These are phyloP conservation scores for Brachionus plicatilis DNA, from an alignment of 1,140 invertebrate species.

Conservation along the genomic window DNA sequence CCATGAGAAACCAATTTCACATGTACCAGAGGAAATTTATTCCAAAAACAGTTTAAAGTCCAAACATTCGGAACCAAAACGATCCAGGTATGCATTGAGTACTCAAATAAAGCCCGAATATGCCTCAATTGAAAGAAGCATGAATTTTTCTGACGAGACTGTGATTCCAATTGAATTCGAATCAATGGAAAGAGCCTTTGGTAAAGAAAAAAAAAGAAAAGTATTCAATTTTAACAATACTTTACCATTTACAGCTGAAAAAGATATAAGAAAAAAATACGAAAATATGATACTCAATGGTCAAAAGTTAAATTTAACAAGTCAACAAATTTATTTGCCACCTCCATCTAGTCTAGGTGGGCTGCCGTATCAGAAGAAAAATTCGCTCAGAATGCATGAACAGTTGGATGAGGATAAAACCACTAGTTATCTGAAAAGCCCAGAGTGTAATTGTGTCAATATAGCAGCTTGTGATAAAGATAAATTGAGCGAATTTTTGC, in stretches of 20 bases:
- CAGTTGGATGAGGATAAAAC: neutral
- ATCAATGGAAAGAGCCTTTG: neutral
- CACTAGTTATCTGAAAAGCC: neutral
- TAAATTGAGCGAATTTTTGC: constrained; percentile 29
- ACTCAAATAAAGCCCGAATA: neutral
- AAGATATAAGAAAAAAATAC: neutral
- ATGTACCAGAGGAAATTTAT: neutral
- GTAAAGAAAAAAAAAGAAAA: neutral
- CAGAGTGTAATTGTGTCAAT: constrained; percentile 29
- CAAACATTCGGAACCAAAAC: neutral
- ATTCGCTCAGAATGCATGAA: neutral
- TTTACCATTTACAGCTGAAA: neutral
- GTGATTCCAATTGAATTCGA: neutral
- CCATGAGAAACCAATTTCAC: neutral
- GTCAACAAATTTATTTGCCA: constrained; percentile 28
- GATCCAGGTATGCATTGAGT: neutral
- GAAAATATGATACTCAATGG: neutral
- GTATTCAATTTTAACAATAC: constrained; percentile 1
- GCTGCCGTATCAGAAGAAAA: neutral
- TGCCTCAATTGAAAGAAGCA: neutral
- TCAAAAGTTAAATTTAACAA: neutral
- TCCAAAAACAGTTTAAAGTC: neutral
- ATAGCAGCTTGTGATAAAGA: constrained; percentile 30
- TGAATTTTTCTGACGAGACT: neutral
- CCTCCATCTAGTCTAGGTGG: neutral